phyloP scores from a whole-genome alignment of 2,797 vertebrate species.

The Sebastes taczanowskii region DNA sequence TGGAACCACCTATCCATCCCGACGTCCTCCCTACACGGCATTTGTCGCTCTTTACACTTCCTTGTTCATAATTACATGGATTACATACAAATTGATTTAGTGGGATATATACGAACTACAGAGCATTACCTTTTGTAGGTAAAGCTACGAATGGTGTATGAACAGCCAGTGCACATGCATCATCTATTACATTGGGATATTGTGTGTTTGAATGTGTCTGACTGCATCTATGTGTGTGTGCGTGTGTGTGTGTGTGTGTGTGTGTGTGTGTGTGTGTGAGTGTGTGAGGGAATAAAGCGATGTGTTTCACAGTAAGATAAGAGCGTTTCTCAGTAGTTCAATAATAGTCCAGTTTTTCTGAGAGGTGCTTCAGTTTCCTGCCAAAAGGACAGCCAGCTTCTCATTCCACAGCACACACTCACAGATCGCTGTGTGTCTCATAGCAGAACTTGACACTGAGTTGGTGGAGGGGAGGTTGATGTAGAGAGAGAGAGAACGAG shows the following conservation, averaged over 20 bases:
- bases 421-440: slow-evolving; percentile 63
- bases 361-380: slow-evolving; percentile 69
- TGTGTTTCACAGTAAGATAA: slow-evolving; percentile 33
- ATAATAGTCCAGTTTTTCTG: slow-evolving; percentile 58
- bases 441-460: slow-evolving; percentile 77
- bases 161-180: too few species aligned
- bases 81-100: too few species aligned
- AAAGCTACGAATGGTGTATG: too few species aligned
- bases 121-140: too few species aligned
- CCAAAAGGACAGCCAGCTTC: slow-evolving; percentile 69
- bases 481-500: slow-evolving; percentile 41
- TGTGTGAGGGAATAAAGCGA: background rate
- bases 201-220: too few species aligned
- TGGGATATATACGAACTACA: accelerated
- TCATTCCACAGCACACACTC: slow-evolving; percentile 1
- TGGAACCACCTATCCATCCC: accelerated
- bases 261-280: too few species aligned
- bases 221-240: background rate
- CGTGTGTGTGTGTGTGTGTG: too few species aligned
- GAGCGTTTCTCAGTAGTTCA: slow-evolving; percentile 57
- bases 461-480: slow-evolving; percentile 76
- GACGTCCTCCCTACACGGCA: too few species aligned
- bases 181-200: too few species aligned
- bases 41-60: too few species aligned
- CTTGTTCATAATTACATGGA: too few species aligned